These are phyloP conservation scores for Aphis craccivora DNA, from an alignment of 1,140 invertebrate species.

Conservation along the genomic window DNA sequence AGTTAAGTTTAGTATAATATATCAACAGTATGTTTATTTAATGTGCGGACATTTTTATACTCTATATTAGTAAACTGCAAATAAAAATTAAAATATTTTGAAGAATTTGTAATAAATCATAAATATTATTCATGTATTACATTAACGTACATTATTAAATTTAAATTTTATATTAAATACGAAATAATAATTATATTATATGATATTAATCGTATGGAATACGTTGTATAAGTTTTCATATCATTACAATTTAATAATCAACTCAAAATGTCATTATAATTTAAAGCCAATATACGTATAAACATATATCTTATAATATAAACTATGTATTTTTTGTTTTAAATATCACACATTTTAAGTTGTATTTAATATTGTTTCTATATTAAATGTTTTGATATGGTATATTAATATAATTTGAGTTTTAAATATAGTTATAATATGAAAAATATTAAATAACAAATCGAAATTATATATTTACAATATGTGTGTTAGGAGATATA, in stretches of 20 bases:
- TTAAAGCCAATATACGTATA: too few species aligned
- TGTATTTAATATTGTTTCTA: neutral
- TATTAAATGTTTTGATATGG: neutral
- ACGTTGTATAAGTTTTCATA: neutral
- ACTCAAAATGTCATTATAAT: neutral
- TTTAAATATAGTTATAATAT: neutral
- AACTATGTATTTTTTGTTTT: neutral
- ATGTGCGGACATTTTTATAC: neutral
- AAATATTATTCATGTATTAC: neutral
- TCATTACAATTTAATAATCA: neutral
- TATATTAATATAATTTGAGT: neutral
- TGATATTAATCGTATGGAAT: neutral
- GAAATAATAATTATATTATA: neutral
- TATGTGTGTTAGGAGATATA: rapidly evolving
- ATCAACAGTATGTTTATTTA: neutral
- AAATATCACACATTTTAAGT: neutral
- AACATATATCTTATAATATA: too few species aligned
- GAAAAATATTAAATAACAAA: too few species aligned
- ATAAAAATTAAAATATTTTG: neutral
- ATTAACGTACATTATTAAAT: neutral
- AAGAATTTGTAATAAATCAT: neutral
- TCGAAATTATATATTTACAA: too few species aligned
- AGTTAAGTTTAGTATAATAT: neutral
- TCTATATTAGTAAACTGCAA: neutral
- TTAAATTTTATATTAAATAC: neutral